Base-by-base conservation (phyloP, 2,797 vertebrate genomes). In the Trachops cirrhosus region DNA sequence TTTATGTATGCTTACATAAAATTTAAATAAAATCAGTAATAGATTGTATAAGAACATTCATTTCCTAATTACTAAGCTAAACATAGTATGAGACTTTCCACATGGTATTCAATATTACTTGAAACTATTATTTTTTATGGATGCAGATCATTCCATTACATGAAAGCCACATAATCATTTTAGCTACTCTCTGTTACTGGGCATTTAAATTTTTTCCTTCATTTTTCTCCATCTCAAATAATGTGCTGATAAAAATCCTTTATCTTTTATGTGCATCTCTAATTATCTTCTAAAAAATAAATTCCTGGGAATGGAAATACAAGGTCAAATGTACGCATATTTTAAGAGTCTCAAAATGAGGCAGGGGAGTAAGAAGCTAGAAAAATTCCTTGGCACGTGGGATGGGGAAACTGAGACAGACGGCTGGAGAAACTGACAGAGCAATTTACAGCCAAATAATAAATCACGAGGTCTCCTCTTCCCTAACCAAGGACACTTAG, bases 231-330 rank as follows among this genome's bases (percentile, higher is more conserved):
- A 84, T 68, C 19, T 32, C 62, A 90, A 75, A 87, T 90, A 64
- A 85, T 44, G 18, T 32, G 68, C 41, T 62, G 74, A 89, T 46
- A 48, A 95, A 89, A 90, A 91, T 74, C 19, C 15, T 92, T 92
- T 79, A 85, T 50, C 29, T 93, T 86, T 93, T 29, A 64, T 59
- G 18, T 50, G 57, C 18, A 75, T 78, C 57, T 84, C 62, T 83
- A 88, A 85, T 79, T 91, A 44, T 84, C 89, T 92, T 50, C 50
- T 57, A 67, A 87, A 93, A 57, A 88, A 86, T 87, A 67, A 68
- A 75, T 86, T 92, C 19, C 46, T 70, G 24, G 59, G 37, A 64
- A 41, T 71, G 1, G 2, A 89, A 89, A 8, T 85, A 46, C 2
- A 92, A 74, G 19, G 37, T 71, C 29, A 80, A 78, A 79, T 22